Evolutionary conservation across 2,797 vertebrate genomes (phyloP).

Genomic region (Takifugu rubripes): DNA sequence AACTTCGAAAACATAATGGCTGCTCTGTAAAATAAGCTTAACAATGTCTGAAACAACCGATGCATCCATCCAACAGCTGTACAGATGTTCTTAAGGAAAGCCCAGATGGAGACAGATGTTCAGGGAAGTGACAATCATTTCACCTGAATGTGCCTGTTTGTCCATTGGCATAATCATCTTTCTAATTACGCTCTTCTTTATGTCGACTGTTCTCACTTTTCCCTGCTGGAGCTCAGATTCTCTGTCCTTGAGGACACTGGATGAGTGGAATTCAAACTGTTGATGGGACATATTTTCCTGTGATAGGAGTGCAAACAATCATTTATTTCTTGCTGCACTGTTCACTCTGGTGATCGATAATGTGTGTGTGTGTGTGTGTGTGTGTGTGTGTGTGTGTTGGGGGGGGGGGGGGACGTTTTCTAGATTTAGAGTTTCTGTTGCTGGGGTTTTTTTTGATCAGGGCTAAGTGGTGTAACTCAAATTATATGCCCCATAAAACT

Average conservation of each 20-base stretch:
- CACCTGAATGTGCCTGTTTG: conserved; percentile 8
- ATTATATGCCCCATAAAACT: conserved; percentile 79
- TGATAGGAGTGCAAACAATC: not conserved
- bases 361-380: conserved; percentile 4
- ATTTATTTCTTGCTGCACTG: conserved; percentile 3
- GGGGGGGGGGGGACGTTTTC: too few species aligned
- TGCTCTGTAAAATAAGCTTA: conserved; percentile 14
- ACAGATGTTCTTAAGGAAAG: conserved; percentile 37
- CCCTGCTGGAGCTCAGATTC: not conserved
- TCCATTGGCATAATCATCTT: conserved; percentile 29
- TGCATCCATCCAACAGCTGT: conserved; percentile 18
- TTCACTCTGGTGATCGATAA: conserved; percentile 9
- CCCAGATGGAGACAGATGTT: conserved; percentile 44
- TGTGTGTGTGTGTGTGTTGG: conserved; percentile 6
- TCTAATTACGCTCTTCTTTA: conserved; percentile 1
- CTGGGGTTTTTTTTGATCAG: conserved; percentile 62
- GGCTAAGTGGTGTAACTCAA: conserved; percentile 67
- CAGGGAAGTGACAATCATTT: conserved; percentile 22
- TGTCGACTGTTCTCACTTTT: too few species aligned
- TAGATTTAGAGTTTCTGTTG: conserved; percentile 18
- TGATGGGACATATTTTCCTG: not conserved
- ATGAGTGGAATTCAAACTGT: conserved; percentile 1
- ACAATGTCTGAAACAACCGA: conserved; percentile 1
- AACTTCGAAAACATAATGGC: not conserved
- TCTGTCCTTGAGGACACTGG: not conserved